These are phyloP conservation scores for Drosophila testacea DNA, from an alignment of 2,888 invertebrate genomes.

Conservation along the genomic window DNA sequence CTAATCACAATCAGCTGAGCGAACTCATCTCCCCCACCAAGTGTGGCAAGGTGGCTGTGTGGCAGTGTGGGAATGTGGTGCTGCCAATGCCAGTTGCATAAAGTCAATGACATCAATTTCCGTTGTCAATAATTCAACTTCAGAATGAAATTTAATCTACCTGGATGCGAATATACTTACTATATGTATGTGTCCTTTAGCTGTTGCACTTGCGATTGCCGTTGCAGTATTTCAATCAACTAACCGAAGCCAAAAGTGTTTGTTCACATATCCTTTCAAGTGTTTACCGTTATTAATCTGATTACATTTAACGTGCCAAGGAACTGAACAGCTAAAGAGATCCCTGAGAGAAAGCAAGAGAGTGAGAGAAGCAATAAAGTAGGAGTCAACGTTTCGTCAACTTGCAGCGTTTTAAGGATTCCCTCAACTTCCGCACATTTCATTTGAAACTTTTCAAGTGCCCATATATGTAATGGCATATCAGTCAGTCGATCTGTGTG, in stretches of 20 bases:
- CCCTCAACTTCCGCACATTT: constrained; percentile 49
- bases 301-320: constrained; percentile 64
- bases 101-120: constrained; percentile 72
- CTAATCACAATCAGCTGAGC: constrained; percentile 68
- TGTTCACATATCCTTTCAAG: constrained; percentile 42
- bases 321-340: neutral
- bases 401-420: constrained; percentile 27
- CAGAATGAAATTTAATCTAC: constrained; percentile 69
- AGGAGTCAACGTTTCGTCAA: constrained; percentile 12
- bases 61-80: constrained; percentile 3
- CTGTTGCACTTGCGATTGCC: constrained; percentile 4
- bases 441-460: constrained; percentile 75
- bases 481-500: constrained; percentile 53
- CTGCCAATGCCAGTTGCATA: constrained; percentile 45
- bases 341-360: constrained; percentile 1
- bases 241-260: neutral
- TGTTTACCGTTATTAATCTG: constrained; percentile 77
- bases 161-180: constrained; percentile 14
- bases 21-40: constrained; percentile 20
- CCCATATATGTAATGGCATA: constrained; percentile 71
- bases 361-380: neutral
- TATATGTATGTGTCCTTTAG: constrained; percentile 3
- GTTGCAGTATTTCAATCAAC: constrained; percentile 48
- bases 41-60: constrained; percentile 14
- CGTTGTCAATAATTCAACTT: constrained; percentile 73